Evolutionary conservation across 2,888 invertebrate species (phyloP).

Genomic region (Eilema griseolum): DNA sequence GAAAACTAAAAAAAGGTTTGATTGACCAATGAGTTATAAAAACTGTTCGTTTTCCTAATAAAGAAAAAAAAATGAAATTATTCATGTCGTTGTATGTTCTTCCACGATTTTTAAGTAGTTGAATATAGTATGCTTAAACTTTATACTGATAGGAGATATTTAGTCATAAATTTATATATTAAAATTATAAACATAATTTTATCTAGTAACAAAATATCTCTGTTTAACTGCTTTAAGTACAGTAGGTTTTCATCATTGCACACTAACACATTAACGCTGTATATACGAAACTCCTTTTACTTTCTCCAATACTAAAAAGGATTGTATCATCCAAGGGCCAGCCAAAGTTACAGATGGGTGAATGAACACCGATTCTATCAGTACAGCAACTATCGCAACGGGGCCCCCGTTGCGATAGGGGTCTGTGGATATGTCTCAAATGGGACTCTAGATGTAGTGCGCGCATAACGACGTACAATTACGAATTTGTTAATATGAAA

Average conservation of each 20-base stretch:
- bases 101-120: background rate
- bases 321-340: conserved; percentile 50
- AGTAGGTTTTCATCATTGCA: background rate
- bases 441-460: conserved; percentile 47
- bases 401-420: conserved; percentile 37
- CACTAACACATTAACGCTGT: background rate
- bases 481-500: background rate
- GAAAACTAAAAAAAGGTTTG: no score
- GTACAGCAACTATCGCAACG: conserved; percentile 39
- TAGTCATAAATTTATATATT: no score
- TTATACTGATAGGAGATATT: background rate
- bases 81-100: no score
- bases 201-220: background rate
- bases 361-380: conserved; percentile 53
- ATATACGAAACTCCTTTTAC: background rate
- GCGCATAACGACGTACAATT: conserved; percentile 24
- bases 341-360: conserved; percentile 53
- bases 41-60: no score
- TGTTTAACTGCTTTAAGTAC: background rate
- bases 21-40: no score
- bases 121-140: background rate
- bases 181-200: background rate
- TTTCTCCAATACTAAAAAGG: conserved; percentile 24
- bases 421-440: conserved; percentile 61
- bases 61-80: no score